phyloP scores from a whole-genome alignment of 2,888 invertebrate species.

The Patella depressa region DNA sequence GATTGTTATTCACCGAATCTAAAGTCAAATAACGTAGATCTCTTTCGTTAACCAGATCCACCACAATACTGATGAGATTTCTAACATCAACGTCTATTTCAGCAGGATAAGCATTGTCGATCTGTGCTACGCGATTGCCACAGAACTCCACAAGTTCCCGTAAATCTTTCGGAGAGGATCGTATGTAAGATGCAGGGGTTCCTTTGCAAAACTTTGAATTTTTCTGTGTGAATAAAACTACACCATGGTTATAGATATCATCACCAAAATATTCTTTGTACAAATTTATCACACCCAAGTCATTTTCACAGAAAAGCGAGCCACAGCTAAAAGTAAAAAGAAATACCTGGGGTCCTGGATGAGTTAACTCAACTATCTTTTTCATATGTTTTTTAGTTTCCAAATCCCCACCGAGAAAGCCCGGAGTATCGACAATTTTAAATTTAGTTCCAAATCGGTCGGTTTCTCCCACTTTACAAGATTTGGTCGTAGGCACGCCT shows the following conservation, averaged over 20 bases:
- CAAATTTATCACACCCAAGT: not conserved
- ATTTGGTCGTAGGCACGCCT: not conserved
- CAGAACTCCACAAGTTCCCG: not conserved
- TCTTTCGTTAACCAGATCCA: not conserved
- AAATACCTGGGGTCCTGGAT: slow-evolving; percentile 1
- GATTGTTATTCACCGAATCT: not conserved
- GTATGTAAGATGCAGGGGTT: not conserved
- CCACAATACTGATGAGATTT: slow-evolving; percentile 9
- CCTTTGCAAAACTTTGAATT: not conserved
- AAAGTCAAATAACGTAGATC: not conserved
- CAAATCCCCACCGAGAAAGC: not conserved
- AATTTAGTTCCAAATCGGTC: not conserved
- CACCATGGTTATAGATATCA: not conserved
- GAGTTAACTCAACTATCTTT: not conserved
- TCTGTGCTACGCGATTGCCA: not conserved
- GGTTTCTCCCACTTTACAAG: not conserved
- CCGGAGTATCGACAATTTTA: not conserved
- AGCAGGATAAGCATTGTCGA: not conserved
- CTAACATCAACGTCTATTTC: not conserved
- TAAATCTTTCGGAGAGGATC: not conserved
- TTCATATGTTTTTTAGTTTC: not conserved
- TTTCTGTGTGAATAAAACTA: not conserved
- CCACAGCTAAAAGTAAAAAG: not conserved
- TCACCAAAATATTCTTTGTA: not conserved
- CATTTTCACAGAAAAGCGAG: not conserved